Evolutionary conservation across 1,140 invertebrate species (phyloP).

Genomic region (Drosophila subpulchrella): DNA sequence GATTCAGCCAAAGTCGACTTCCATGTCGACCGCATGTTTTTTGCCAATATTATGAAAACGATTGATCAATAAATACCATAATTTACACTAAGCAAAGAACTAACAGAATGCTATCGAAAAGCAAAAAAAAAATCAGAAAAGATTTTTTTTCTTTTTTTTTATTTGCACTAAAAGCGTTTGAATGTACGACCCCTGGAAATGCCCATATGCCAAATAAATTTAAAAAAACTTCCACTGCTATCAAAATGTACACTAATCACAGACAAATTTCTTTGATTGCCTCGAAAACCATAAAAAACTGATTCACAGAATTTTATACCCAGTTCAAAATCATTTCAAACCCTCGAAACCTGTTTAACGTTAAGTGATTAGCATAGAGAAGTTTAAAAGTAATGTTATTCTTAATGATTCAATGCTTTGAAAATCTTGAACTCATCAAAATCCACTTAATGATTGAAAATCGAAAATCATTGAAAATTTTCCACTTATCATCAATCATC

Average conservation of each 20-base stretch:
- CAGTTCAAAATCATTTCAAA: not conserved
- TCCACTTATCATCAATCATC: not conserved
- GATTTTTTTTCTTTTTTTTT: too few relatives aligned
- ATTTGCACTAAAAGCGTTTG: too few relatives aligned
- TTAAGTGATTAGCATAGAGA: not conserved
- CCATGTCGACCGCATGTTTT: too few relatives aligned
- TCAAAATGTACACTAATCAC: conserved; percentile 4
- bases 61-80: too few relatives aligned
- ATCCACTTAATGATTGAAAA: not conserved
- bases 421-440: not conserved
- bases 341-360: not conserved
- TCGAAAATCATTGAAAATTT: not conserved
- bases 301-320: not conserved
- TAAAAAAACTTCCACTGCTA: conserved; percentile 1
- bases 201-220: not conserved
- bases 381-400: not conserved
- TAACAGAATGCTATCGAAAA: too few relatives aligned
- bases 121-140: too few relatives aligned
- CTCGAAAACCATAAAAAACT: not conserved
- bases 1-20: too few relatives aligned
- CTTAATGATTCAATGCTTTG: too few relatives aligned
- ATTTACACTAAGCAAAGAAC: too few relatives aligned
- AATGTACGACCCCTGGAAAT: too few relatives aligned
- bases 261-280: conserved; percentile 5
- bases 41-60: too few relatives aligned